These are phyloP conservation scores for Urocitellus parryii DNA, from an alignment of 2,113 vertebrate species.

Conservation along the genomic window DNA sequence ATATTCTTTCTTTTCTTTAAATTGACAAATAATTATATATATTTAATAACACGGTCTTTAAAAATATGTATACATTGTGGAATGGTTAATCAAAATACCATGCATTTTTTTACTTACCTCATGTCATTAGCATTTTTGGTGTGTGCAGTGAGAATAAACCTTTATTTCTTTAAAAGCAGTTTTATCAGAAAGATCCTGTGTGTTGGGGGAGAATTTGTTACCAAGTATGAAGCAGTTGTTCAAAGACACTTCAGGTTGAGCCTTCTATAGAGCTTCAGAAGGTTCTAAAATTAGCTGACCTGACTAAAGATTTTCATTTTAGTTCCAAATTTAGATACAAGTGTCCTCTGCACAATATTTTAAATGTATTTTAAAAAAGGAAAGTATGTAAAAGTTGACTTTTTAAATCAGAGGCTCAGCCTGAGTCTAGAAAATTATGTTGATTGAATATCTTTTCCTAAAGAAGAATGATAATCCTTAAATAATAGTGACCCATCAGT, in stretches of 20 bases:
- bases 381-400: neutral
- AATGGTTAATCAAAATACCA: neutral
- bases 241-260: neutral
- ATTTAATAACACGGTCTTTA: neutral
- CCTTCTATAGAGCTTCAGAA: neutral
- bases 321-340: neutral
- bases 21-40: neutral
- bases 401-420: slow-evolving; percentile 7
- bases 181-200: neutral
- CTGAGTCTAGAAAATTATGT: neutral
- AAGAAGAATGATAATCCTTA: neutral
- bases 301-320: neutral
- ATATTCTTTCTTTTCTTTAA: neutral
- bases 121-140: neutral
- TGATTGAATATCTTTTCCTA: neutral
- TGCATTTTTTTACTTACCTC: neutral
- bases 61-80: neutral
- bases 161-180: neutral
- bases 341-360: neutral
- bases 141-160: neutral
- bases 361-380: no score
- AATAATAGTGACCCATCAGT: neutral
- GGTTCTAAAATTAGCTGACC: neutral
- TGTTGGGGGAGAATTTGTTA: rapidly evolving
- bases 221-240: neutral